These are phyloP conservation scores for Serrognathus titanus DNA, from an alignment of 2,888 invertebrate genomes.

Conservation along the genomic window DNA sequence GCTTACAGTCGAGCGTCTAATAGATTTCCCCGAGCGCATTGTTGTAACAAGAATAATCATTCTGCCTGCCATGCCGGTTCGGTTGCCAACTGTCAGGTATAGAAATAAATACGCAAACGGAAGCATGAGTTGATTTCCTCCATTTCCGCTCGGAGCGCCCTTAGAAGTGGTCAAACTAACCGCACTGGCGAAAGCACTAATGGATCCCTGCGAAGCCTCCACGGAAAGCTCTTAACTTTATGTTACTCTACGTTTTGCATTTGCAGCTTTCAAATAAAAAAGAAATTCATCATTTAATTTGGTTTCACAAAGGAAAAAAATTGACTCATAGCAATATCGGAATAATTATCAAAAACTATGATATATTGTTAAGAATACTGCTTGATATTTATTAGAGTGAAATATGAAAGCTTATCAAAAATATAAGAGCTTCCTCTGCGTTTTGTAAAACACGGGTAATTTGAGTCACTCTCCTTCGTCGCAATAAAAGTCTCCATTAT, in stretches of 20 bases:
- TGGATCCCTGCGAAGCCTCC: constrained; percentile 18
- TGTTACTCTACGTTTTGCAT: background rate
- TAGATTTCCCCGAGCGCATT: background rate
- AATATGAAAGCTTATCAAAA: too few species aligned
- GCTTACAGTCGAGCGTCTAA: too few species aligned
- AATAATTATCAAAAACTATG: too few species aligned
- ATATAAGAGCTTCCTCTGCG: too few species aligned
- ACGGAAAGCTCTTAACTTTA: background rate
- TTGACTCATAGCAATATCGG: too few species aligned
- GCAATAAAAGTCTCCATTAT: background rate
- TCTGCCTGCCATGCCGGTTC: background rate
- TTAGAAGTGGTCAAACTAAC: constrained; percentile 31
- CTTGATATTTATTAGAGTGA: too few species aligned
- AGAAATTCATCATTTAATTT: too few species aligned
- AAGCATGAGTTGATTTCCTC: constrained; percentile 37
- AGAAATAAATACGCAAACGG: constrained; percentile 28
- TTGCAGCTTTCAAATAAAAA: background rate
- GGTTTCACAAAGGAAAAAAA: too few species aligned
- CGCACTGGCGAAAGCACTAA: constrained; percentile 29
- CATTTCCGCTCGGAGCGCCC: constrained; percentile 30
- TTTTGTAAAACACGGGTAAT: background rate
- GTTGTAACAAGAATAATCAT: constrained; percentile 1
- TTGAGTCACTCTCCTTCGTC: background rate
- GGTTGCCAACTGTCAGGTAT: constrained; percentile 17
- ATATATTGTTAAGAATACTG: too few species aligned